Evolutionary conservation across 2,888 invertebrate species (phyloP), one percentile per base, ranked within the genome.

Genomic region (Eristalis pertinax): DNA sequence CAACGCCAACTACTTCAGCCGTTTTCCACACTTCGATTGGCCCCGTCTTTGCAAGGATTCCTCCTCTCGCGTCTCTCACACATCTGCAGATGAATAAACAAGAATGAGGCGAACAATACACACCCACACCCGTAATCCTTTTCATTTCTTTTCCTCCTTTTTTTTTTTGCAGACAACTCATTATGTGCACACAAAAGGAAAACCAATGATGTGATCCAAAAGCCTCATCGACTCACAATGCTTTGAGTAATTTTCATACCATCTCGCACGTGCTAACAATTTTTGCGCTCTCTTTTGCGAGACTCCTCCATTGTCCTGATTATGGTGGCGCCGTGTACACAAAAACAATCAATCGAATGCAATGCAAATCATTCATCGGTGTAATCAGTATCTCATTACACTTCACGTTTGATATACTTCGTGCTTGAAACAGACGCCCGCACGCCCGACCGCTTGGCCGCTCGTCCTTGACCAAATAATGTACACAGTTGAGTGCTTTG

Each of bases 231-330:
- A 10, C 19, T 56, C 56, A 68, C 24, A 68, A 68, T n/a, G n/a
- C 50, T 56, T 68, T 68, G 56, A 68, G 68, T 68, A 68, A 68
- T 68, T 69, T 69, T 13, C 29, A 32, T 69, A 13, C 32, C 50
- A 69, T 69, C 32, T 56, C 68, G 68, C 56, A 69, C 68, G 50
- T 69, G 68, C 32, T 19, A 35, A 56, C 68, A 24, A 60, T 56
- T 69, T n/a, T 69, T 69, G 19, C 68, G 22, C 35, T 64, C n/a
- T n/a, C n/a, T n/a, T n/a, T n/a, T n/a, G n/a, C 19, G 10, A 35
- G 64, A 64, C 15, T 64, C 11, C n/a, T n/a, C 11, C 4, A 64
- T 38, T 64, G 22, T n/a, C 35, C 56, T 69, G 68, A 69, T 32
- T 69, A 69, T 69, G 56, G 56, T 26, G 67, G 67, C 24, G 56